Evolutionary conservation across 2,888 invertebrate genomes (phyloP), one percentile per base, ranked within the genome.

Genomic region (Alloplasta piceator): DNA sequence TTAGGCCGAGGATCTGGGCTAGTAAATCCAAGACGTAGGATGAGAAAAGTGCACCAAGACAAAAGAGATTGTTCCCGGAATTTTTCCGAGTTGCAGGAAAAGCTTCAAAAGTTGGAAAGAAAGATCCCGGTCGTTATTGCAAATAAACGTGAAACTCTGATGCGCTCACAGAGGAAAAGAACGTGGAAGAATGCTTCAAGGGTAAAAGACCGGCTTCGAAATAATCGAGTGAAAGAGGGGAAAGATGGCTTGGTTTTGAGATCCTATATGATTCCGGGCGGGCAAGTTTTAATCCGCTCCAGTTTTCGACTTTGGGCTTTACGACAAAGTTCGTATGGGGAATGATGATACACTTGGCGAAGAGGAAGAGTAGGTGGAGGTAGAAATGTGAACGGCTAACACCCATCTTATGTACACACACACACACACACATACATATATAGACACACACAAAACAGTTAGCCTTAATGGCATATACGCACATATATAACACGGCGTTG

Each of bases 31-130:
- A 52, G 55, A 52, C 58, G n/a, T 26, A 55, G 50, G 36, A 6
- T 41, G 36, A 43, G 14, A 56, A 12, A 16, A 60, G 36, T 52
- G 66, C 48, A 66, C 68, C 9, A 70, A 66, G 70, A 70, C 66
- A 38, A 74, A 77, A 70, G 26, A 26, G 70, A 70, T 78, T 61
- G 68, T 76, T 26, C 58, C 10, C 60, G 41, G 68, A 72, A 61
- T 78, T 78, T 63, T 76, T 64, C 12, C 63, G 61, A 38, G 43
- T 56, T 58, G 46, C 6, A 14, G 48, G 55, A 43, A 46, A 60
- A 82, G 78, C 77, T 80, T 78, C 67, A 41, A 67, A 80, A 80
- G 60, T 73, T 67, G 14, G 12, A n/a, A 71, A 72, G 61, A 80
- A 73, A 52, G 14, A 14, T 63, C 74, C 60, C 50, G 43, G 52